phyloP scores from a whole-genome alignment of 2,888 invertebrate species.

The Flexamia atlantica region DNA sequence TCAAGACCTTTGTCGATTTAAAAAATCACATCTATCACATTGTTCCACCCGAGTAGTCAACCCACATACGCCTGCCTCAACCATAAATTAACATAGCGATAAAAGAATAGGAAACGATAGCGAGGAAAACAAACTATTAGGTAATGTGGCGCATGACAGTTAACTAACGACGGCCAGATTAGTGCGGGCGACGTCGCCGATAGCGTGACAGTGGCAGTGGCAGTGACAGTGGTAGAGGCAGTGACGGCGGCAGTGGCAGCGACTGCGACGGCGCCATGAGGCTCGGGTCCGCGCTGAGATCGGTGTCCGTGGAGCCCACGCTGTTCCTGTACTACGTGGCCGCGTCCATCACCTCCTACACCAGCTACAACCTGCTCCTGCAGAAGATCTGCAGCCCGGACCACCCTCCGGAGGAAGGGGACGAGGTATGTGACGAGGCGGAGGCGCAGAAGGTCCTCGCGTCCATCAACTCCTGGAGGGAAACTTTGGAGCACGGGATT shows the following conservation, averaged over 20 bases:
- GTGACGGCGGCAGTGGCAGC: conserved; percentile 32
- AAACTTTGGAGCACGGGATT: conserved; percentile 61
- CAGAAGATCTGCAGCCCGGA: conserved; percentile 64
- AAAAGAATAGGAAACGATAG: not conserved
- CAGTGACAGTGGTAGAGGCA: conserved; percentile 30
- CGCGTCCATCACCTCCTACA: conserved; percentile 34
- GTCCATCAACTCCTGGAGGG: conserved; percentile 65
- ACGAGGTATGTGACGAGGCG: conserved; percentile 1
- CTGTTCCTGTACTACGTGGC: conserved; percentile 64
- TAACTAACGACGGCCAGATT: conserved; percentile 11
- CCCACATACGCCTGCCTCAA: not conserved
- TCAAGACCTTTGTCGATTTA: too few species aligned
- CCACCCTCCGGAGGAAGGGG: conserved; percentile 39
- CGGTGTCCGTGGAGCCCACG: conserved; percentile 65
- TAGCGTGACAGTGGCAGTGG: conserved; percentile 15
- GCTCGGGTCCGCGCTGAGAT: not conserved
- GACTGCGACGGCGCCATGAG: not conserved
- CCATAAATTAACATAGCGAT: not conserved
- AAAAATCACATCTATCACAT: too few species aligned
- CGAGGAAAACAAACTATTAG: not conserved
- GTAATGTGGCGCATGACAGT: conserved; percentile 3
- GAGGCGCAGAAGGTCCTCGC: conserved; percentile 63
- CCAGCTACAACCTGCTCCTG: conserved; percentile 62
- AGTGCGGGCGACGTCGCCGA: not conserved
- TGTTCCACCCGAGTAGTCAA: too few species aligned